Percentiles rank a stretch among this genome's conserved stretches.
Conservation (phyloP, 1,140 invertebrate species). For the Trichonephila clavata region DNA sequence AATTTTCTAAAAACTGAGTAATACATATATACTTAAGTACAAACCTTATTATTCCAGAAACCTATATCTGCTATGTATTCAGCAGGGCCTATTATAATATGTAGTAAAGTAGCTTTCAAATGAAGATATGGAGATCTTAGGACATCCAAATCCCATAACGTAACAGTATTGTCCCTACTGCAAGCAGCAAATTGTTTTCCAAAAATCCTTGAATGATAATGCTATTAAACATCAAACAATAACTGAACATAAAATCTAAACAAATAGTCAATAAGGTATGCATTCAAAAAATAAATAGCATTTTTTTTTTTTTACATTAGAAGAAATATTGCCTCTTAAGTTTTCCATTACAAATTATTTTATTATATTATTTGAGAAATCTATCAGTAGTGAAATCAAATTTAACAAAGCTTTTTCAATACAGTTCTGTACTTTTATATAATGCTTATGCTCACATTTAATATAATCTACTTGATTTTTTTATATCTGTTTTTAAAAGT, state of each 20-base stretch:
- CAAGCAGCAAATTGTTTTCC: conserved; percentile 28
- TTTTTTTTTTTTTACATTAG: too few species aligned
- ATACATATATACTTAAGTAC: conserved; percentile 7
- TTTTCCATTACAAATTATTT: too few species aligned
- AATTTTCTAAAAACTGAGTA: too few species aligned
- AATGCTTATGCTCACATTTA: too few species aligned
- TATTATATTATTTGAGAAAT: too few species aligned
- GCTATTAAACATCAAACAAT: too few species aligned
- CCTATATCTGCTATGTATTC: conserved; percentile 25
- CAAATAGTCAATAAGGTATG: neutral
- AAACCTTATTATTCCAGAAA: conserved; percentile 57
- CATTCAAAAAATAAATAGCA: neutral
- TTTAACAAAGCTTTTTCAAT: too few species aligned
- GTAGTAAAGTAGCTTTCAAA: conserved; percentile 21
- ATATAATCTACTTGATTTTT: too few species aligned
- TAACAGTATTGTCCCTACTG: conserved; percentile 46
- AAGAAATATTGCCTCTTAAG: too few species aligned
- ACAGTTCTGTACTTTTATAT: too few species aligned
- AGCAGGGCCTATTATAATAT: neutral
- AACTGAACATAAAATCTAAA: neutral
- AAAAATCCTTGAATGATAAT: conserved; percentile 52
- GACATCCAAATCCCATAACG: conserved; percentile 32
- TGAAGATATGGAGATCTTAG: neutral
- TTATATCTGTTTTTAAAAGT: too few species aligned
- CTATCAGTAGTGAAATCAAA: too few species aligned